A percentile compares a stretch with the other conserved stretches of the same genome.
phyloP scores from a whole-genome alignment of 2,888 invertebrate genomes.

The Drosophila formosana region DNA sequence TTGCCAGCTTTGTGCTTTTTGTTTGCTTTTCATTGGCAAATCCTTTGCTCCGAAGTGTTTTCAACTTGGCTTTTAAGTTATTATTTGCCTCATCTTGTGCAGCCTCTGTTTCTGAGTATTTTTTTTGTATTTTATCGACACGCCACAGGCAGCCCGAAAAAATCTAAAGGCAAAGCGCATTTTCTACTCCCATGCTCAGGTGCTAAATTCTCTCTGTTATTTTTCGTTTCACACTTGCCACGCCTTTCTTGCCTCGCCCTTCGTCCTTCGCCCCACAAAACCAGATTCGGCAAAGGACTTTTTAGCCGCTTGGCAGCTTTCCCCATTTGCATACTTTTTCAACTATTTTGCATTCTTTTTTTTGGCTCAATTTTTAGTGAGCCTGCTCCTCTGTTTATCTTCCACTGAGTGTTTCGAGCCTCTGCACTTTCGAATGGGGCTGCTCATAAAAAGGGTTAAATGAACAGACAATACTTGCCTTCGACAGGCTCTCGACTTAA shows the following conservation, averaged over 20 bases:
- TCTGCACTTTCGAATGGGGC: slow-evolving; percentile 31
- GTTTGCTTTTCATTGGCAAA: slow-evolving; percentile 71
- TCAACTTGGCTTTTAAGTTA: slow-evolving; percentile 73
- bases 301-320: slow-evolving; percentile 51
- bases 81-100: slow-evolving; percentile 24
- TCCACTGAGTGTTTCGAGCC: slow-evolving; percentile 52
- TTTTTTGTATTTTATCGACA: slow-evolving; percentile 46
- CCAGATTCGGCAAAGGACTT: slow-evolving; percentile 24
- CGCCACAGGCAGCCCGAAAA: slow-evolving; percentile 35
- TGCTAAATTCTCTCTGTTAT: slow-evolving; percentile 67
- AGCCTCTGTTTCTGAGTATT: slow-evolving; percentile 24
- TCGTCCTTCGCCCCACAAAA: slow-evolving; percentile 13
- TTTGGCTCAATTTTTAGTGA: slow-evolving; percentile 26
- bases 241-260: not conserved
- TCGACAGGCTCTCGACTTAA: slow-evolving; percentile 28
- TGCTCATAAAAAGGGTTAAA: slow-evolving; percentile 51
- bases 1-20: slow-evolving; percentile 55
- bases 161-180: slow-evolving; percentile 63
- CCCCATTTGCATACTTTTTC: slow-evolving; percentile 74
- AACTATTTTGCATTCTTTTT: slow-evolving; percentile 66
- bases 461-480: slow-evolving; percentile 52
- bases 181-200: slow-evolving; percentile 65
- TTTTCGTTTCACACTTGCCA: slow-evolving; percentile 47
- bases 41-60: slow-evolving; percentile 66
- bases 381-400: slow-evolving; percentile 49